These are phyloP conservation scores for Pseudolaguvia tuberculata DNA, from an alignment of 2,113 vertebrate genomes.

Conservation along the genomic window DNA sequence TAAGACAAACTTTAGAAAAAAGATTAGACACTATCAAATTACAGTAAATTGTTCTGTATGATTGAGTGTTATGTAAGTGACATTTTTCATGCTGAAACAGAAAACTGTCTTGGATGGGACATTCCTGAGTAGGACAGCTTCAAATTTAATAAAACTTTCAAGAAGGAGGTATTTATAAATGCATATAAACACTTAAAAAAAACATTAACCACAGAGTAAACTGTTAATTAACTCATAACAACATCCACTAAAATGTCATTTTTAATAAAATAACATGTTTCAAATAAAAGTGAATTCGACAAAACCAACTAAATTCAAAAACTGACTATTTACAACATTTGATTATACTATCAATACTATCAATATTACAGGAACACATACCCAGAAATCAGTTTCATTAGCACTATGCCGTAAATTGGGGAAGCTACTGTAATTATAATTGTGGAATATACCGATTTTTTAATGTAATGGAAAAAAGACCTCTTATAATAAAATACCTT, in stretches of 20 bases:
- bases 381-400: too few species aligned
- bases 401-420: too few species aligned
- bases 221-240: neutral
- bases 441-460: too few species aligned
- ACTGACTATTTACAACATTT: too few species aligned
- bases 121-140: neutral
- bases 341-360: too few species aligned
- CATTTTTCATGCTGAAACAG: conserved; percentile 7
- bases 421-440: too few species aligned
- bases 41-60: conserved; percentile 14
- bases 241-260: neutral
- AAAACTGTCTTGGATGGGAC: neutral
- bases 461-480: too few species aligned
- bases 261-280: too few species aligned
- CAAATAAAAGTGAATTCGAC: too few species aligned
- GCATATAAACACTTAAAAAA: neutral
- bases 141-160: neutral
- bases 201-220: neutral
- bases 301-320: too few species aligned
- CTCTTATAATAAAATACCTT: too few species aligned
- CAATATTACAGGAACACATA: too few species aligned
- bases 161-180: neutral
- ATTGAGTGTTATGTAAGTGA: neutral
- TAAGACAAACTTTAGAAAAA: neutral
- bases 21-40: neutral